phyloP scores from a whole-genome alignment of 1,140 invertebrate species.

The Ectropis grisescens region DNA sequence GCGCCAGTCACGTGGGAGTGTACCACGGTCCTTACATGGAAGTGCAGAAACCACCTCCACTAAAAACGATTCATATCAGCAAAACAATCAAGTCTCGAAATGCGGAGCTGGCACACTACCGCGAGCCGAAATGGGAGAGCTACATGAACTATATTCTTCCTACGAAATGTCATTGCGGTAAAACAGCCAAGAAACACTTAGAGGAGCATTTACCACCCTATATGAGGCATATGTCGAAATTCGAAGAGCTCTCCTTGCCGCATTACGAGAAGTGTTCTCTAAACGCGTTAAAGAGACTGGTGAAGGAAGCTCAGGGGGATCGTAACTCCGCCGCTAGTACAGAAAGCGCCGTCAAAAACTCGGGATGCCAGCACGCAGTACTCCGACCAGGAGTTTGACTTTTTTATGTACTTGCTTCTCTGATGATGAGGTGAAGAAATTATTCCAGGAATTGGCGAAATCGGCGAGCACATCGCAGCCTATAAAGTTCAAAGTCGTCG shows the following conservation, averaged over 20 bases:
- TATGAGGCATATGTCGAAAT: slow-evolving; percentile 44
- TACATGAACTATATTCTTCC: slow-evolving; percentile 35
- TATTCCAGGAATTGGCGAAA: slow-evolving; percentile 15
- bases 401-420: slow-evolving; percentile 40
- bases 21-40: slow-evolving; percentile 12
- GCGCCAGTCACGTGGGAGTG: too few species aligned
- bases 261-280: slow-evolving; percentile 39
- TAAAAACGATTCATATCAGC: slow-evolving; percentile 9
- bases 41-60: slow-evolving; percentile 1
- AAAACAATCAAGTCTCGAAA: slow-evolving; percentile 20
- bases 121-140: slow-evolving; percentile 47
- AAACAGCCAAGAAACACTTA: slow-evolving; percentile 40
- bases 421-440: slow-evolving; percentile 25
- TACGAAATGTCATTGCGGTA: slow-evolving; percentile 31
- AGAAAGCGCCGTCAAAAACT: slow-evolving; percentile 19
- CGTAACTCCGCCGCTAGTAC: slow-evolving; percentile 3
- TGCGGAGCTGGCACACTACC: slow-evolving; percentile 23
- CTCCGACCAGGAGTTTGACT: slow-evolving; percentile 36
- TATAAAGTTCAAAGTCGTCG: too few species aligned
- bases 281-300: slow-evolving; percentile 28
- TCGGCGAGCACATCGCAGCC: too few species aligned
- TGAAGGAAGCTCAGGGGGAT: slow-evolving; percentile 23
- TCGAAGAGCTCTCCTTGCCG: slow-evolving; percentile 27
- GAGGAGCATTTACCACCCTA: slow-evolving; percentile 43
- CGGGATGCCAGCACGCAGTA: slow-evolving; percentile 34